Base-by-base conservation (phyloP, 2,888 invertebrate genomes). In the Poecilus cupreus region DNA sequence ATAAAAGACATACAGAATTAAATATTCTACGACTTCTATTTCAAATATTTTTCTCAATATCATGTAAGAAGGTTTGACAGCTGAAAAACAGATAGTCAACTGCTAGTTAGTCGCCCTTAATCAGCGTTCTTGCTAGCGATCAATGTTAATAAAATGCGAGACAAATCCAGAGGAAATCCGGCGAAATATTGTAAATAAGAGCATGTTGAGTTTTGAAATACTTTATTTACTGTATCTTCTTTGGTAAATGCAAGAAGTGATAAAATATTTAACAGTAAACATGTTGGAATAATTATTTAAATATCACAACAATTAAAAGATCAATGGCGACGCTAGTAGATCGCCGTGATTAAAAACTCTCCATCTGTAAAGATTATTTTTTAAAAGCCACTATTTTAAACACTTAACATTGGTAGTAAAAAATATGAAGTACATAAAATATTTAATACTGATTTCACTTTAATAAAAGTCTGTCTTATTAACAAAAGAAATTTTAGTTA, bases 381-480 rank as follows among this genome's bases (percentile, higher is more conserved):
- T 18, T 8, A 18, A 51, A 51, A 51, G 20, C 18, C 51, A 43
- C 51, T 18, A 51, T 18, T 46, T 18, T 18, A 54, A 54, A 54
- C 54, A 22, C 22, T 54, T 54, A 70, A 70, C 18, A 32, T 26
- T 51, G 18, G 54, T 57, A 11, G 54, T 57, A 43, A 54, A 57
- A 60, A 60, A 77, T 43, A 80, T 57, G 72, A 80, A 80, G 72
- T 80, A 72, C 70, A 77, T 77, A 64, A 72, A 68, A 10, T 57
- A 72, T 72, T 79, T 80, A 80, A 80, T 80, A 80, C 80, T 80
- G 80, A 64, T 70, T 22, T 37, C 70, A 80, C 80, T 80, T 80
- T 80, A 72, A 72, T 80, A 37, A 80, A 72, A 72, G 51, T 60
- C 26, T 72, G 54, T 80, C 64, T 32, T 72, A 80, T 80, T 72